Base-by-base conservation (phyloP, 92 coral and sea anemone genomes). In the Paragorgia papillata region DNA sequence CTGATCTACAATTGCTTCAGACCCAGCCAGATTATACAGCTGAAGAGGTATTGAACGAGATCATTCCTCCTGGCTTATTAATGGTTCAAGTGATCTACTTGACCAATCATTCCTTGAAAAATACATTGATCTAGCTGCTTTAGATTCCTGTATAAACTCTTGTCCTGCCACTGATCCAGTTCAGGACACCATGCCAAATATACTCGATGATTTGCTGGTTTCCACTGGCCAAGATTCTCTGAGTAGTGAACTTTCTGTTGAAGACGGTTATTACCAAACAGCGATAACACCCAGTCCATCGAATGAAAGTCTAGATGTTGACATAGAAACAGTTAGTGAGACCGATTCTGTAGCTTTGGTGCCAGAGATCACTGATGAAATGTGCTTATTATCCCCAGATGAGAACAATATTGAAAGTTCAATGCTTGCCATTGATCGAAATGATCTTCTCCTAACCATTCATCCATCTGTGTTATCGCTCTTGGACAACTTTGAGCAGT, bases 71-170 rank as follows among this genome's bases (percentile, higher is more conserved):
- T 1, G 62, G 14, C 7, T 29, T n/a, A 0, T 3, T 46, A 33
- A 9, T 32, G 53, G 64, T 22, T 27, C 64, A 31, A 20, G 29
- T 21, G 78, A 34, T 22, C 32, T 33, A 31, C 50, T 55, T 20
- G 78, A 53, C 22, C 18, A 29, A 3, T 33, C 57, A 46, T 51
- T 71, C 64, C 64, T 58, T 15, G 78, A 71, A 71, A n/a, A 71
- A 30, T 71, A 26, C 43, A 71, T 71, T 20, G 58, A 71, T 33
- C 41, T 71, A 51, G 51, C 64, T 71, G 46, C 64, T 20, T 9
- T 71, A 0, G 78, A 54, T 50, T 31, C 76, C 35, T 60, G 35
- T 30, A 12, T 35, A 60, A 20, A 60, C 15, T 25, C 28, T 25
- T 60, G n/a, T n/a, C n/a, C 27, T 0, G 19, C 0, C 29, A 27